A percentile compares a stretch with the other conserved stretches of the same genome.
Conservation (phyloP, 2,888 invertebrate species). For the Dasypolia templi region DNA sequence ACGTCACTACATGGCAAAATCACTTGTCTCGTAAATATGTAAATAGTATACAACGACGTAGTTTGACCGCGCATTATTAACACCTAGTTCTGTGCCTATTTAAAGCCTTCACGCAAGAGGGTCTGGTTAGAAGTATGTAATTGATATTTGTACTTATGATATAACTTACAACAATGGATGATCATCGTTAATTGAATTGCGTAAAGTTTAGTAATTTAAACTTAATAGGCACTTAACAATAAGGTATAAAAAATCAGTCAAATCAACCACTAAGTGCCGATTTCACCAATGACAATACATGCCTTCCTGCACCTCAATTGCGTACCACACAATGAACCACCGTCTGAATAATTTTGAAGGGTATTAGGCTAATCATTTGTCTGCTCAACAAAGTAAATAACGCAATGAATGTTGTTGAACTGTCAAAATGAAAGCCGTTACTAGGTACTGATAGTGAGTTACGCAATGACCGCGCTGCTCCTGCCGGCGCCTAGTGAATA, state of each 20-base stretch:
- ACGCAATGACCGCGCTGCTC: too few relatives aligned
- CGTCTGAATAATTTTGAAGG: too few relatives aligned
- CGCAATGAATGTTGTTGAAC: too few relatives aligned
- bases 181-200: background rate
- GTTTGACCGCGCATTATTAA: conserved; percentile 8
- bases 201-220: background rate
- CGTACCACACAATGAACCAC: too few relatives aligned
- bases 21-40: conserved; percentile 42
- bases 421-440: too few relatives aligned
- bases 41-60: conserved; percentile 37
- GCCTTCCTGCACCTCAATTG: too few relatives aligned
- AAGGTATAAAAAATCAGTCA: background rate
- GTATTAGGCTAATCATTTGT: too few relatives aligned
- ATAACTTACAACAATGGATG: background rate
- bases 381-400: too few relatives aligned
- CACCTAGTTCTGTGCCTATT: background rate
- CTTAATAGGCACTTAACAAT: background rate
- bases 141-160: background rate
- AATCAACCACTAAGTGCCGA: background rate
- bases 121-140: background rate
- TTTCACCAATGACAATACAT: too few relatives aligned
- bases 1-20: conserved; percentile 43
- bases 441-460: too few relatives aligned
- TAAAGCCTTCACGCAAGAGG: background rate
- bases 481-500: conserved; percentile 3